Evolutionary conservation across 2,113 vertebrate genomes (phyloP), one percentile per base, ranked within the genome.

Genomic region (Elaphurus davidianus): DNA sequence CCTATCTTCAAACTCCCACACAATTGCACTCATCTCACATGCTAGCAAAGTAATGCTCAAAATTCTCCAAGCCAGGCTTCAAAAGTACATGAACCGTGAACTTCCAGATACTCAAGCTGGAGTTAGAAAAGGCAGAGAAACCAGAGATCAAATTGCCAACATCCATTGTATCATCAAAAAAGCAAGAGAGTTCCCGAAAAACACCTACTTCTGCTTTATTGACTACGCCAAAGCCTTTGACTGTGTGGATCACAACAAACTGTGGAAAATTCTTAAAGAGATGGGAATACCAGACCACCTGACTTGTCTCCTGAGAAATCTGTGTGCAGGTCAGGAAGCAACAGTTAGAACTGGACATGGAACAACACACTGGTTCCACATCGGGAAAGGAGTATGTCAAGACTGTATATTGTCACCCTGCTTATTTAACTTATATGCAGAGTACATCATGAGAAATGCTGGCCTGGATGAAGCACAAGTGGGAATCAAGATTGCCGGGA

Each of bases 391-490:
- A 71, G 19, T 71, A 71, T 0, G 9, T 36, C 67, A 71, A 36
- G 67, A 45, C 52, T 19, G 52, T 54, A 54, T 19, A 54, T 17
- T 54, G 15, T 54, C 52, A 54, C 16, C 52, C 16, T 54, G 33
- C n/a, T 67, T 12, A 71, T 71, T 23, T 71, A 21, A 36, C n/a
- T 36, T 71, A 5, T 11, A 71, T 23, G n/a, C 10, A 36, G 19
- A 71, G 19, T 23, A 71, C 10, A 71, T 71, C 67, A 36, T 71
- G 9, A 1, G 0, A 36, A 36, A 71, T 40, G 67, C n/a, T 1
- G 0, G 67, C 10, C n/a, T 0, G 2, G n/a, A 71, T 71, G n/a
- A 71, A 71, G n/a, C 67, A 71, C n/a, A 71, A 36, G 19, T 19
- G 21, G 67, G 67, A 71, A 40, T 71, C 19, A 71, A 71, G 67